Percentiles rank a stretch among this genome's conserved stretches.
These are phyloP conservation scores for Amblyraja radiata DNA, from an alignment of 2,797 vertebrate species.

Conservation along the genomic window DNA sequence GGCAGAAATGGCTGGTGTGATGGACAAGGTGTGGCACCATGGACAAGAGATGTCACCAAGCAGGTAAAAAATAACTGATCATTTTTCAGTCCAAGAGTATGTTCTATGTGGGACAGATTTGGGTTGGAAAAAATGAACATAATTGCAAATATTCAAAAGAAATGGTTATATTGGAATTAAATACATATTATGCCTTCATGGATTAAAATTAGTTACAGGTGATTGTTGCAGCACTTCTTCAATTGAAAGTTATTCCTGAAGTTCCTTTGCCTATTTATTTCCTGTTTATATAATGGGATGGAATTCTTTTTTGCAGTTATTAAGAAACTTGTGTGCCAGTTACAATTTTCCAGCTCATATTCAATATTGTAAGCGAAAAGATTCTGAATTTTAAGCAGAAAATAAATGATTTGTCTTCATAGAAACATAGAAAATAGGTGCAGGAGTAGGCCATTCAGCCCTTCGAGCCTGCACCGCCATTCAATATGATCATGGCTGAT, in stretches of 20 bases:
- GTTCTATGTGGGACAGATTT: no score
- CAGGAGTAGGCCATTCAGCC: no score
- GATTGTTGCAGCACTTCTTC: neutral
- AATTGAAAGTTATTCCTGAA: neutral
- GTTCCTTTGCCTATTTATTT: neutral
- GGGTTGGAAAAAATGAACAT: neutral
- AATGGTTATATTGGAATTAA: neutral
- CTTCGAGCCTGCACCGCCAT: no score
- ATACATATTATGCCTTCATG: neutral
- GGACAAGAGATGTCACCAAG: conserved; percentile 60
- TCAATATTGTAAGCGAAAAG: neutral
- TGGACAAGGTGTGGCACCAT: conserved; percentile 63
- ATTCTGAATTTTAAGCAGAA: neutral
- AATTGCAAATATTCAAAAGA: neutral
- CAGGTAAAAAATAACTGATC: conserved; percentile 52
- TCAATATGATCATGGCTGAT: no score
- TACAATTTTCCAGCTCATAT: neutral
- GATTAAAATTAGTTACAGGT: neutral
- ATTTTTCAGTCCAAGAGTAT: neutral
- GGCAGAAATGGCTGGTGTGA: conserved; percentile 70
- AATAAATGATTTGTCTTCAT: neutral
- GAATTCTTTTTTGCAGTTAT: neutral
- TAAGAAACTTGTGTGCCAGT: no score
- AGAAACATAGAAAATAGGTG: no score
- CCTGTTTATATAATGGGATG: neutral